These are phyloP conservation scores for Phoenicopterus ruber DNA, from an alignment of 2,113 vertebrate species.

Conservation along the genomic window DNA sequence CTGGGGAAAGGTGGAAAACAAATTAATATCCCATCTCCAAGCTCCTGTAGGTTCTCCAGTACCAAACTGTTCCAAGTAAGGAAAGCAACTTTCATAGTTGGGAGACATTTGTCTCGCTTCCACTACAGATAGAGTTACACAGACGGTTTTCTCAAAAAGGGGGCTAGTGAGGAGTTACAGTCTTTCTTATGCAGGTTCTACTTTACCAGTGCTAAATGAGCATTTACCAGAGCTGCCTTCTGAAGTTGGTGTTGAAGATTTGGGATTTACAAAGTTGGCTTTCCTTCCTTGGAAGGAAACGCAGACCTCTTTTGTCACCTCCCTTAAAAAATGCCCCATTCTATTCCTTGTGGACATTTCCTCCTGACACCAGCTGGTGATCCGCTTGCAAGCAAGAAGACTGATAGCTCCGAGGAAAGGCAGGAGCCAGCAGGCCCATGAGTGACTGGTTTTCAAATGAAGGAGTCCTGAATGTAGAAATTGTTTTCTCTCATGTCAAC, in stretches of 20 bases:
- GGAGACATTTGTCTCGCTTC: background rate
- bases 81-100: background rate
- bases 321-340: background rate
- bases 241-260: background rate
- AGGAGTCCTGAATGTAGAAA: background rate
- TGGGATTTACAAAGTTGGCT: background rate
- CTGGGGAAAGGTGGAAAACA: background rate
- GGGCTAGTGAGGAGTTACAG: background rate
- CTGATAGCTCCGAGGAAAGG: background rate
- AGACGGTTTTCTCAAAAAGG: background rate
- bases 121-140: background rate
- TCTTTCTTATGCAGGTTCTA: background rate
- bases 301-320: background rate
- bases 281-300: background rate
- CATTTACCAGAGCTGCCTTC: background rate
- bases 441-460: background rate
- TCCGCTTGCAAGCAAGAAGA: background rate
- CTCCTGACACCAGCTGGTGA: background rate
- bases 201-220: background rate
- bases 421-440: background rate
- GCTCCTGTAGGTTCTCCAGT: background rate
- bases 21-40: constrained; percentile 11
- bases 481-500: background rate
- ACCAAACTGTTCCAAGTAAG: background rate
- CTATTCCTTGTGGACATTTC: background rate